phyloP scores from a whole-genome alignment of 2,797 vertebrate species.

The Silurus lanzhouensis region DNA sequence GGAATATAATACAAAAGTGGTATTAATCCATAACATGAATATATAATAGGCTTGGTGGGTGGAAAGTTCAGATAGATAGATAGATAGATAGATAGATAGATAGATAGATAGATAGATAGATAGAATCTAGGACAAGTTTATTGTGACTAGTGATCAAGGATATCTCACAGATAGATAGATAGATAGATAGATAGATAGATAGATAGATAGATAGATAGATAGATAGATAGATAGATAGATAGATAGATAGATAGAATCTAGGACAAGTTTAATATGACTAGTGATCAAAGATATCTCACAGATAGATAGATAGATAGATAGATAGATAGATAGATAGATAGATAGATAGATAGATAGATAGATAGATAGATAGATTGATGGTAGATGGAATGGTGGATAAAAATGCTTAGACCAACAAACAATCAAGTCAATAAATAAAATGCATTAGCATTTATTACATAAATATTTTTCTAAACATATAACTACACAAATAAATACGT shows the following conservation, averaged over 20 bases:
- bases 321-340: neutral
- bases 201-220: too few species aligned
- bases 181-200: too few species aligned
- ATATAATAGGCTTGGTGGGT: neutral
- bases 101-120: conserved; percentile 4
- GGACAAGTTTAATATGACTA: too few species aligned
- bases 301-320: too few species aligned
- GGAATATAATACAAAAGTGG: neutral
- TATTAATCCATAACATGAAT: neutral
- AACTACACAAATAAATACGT: too few species aligned
- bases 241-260: neutral
- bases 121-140: neutral
- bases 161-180: too few species aligned
- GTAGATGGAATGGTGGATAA: neutral
- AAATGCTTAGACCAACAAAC: neutral
- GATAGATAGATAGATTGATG: neutral
- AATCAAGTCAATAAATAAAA: neutral
- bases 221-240: too few species aligned
- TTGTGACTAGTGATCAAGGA: too few species aligned
- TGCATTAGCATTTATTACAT: too few species aligned
- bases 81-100: neutral
- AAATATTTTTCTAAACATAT: too few species aligned
- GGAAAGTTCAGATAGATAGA: too few species aligned
- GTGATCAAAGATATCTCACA: too few species aligned
- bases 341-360: neutral